These are phyloP conservation scores for Phyto melanocephala DNA, from an alignment of 2,888 invertebrate genomes.

Conservation along the genomic window DNA sequence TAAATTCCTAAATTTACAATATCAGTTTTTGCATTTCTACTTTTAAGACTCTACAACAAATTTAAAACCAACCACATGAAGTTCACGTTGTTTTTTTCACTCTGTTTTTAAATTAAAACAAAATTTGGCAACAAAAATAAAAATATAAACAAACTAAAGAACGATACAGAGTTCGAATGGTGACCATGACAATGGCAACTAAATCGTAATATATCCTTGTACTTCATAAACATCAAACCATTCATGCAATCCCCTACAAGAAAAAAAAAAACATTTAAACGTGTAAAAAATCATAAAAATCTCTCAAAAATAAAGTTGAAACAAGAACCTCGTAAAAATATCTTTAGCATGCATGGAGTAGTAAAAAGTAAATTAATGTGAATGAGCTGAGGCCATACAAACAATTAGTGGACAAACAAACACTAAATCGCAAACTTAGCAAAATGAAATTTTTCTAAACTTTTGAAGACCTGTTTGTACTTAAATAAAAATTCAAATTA, in stretches of 20 bases:
- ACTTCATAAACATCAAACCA: not conserved
- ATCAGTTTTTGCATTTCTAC: too few species aligned
- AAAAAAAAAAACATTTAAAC: not conserved
- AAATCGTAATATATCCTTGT: not conserved
- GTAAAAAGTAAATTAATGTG: not conserved
- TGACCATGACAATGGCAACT: slow-evolving; percentile 54
- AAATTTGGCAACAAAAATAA: not conserved
- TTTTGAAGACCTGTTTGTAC: too few species aligned
- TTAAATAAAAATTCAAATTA: too few species aligned
- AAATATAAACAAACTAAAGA: not conserved
- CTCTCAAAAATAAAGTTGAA: not conserved
- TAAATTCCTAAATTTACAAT: too few species aligned
- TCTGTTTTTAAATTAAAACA: not conserved
- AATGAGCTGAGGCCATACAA: too few species aligned
- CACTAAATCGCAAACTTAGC: too few species aligned
- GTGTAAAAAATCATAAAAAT: slow-evolving; percentile 2
- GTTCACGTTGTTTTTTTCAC: not conserved
- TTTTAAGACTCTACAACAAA: too few species aligned
- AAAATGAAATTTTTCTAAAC: too few species aligned
- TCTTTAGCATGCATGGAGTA: not conserved
- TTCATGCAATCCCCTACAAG: not conserved
- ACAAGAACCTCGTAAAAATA: not conserved
- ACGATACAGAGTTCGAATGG: slow-evolving; percentile 2
- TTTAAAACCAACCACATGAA: not conserved
- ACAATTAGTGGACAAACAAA: too few species aligned